Evolutionary conservation across 2,888 invertebrate species (phyloP).

Genomic region (Sphinx pinastri): DNA sequence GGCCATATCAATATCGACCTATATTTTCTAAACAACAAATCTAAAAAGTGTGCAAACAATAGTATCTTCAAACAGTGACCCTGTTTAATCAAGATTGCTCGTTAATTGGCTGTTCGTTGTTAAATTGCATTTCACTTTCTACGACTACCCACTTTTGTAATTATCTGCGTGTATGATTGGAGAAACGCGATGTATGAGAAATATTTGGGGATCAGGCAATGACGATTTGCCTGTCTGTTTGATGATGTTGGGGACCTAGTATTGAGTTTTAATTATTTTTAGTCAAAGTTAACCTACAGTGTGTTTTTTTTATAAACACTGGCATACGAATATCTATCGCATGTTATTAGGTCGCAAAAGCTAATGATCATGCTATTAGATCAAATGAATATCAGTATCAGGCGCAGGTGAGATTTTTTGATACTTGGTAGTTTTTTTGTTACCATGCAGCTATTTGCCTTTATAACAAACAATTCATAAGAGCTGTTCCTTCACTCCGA

Average conservation of each 20-base stretch:
- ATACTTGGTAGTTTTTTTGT: too few relatives aligned
- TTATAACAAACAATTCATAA: neutral
- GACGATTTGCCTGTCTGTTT: neutral
- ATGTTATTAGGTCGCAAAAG: too few relatives aligned
- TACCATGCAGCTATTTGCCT: too few relatives aligned
- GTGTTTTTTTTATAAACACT: too few relatives aligned
- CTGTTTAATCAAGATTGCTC: slow-evolving; percentile 24
- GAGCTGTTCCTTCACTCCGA: neutral
- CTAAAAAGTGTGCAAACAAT: slow-evolving; percentile 10
- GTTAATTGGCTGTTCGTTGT: slow-evolving; percentile 10
- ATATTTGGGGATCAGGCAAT: neutral
- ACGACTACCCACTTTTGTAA: slow-evolving; percentile 9
- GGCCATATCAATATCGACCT: neutral
- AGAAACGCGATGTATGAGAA: neutral
- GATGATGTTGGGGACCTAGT: neutral
- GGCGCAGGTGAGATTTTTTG: too few relatives aligned
- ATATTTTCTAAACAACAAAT: neutral
- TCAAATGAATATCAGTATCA: too few relatives aligned
- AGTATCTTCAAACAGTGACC: slow-evolving; percentile 1
- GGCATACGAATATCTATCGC: too few relatives aligned
- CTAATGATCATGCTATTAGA: too few relatives aligned
- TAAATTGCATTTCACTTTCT: slow-evolving; percentile 7
- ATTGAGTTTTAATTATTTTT: neutral
- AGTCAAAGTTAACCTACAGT: neutral
- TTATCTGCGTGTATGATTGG: slow-evolving; percentile 13